Base-by-base conservation (phyloP, 2,797 vertebrate genomes). In the Pyrocephalus nanus region DNA sequence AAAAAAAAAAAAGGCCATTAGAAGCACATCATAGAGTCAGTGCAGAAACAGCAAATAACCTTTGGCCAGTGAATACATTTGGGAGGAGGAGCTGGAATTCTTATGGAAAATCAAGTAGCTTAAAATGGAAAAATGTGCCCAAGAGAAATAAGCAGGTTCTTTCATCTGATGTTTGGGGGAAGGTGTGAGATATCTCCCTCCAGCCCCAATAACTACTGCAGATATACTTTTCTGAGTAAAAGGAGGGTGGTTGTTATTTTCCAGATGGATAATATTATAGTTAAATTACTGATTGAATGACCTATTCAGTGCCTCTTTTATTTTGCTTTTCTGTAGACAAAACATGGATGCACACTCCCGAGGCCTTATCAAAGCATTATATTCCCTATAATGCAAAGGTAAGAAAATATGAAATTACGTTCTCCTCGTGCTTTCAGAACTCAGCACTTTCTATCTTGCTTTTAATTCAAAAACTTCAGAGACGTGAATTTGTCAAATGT, bases 331-430 rank as follows among this genome's bases (percentile, higher is more conserved):
- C 98, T 98, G 71, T 98, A 99, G 99, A 99, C 97, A 99, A 99
- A 98, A 99, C 99, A 86, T 99, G 99, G 99, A 99, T 99, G 99
- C 99, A 99, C 95, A 99, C 99, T 23, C 99, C 99, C 34, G 99
- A 99, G 88, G 99, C 99, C 57, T 98, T 99, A 98, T 99, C 99
- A 97, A 99, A 99, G 97, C 99, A 99, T 97, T 99, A 99, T 97
- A 99, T 99, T 93, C 97, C 99, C 74, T 99, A 99, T 98, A 99
- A 99, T 97, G 99, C 97, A 94, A 99, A 99, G 99, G 99, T 99
- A 99, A 87, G 98, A 97, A 93, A 78, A 70, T 25, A 64, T 0
- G 1, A 92, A 76, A 9, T 86, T 89, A 29, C 79, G 76, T 91
- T 96, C 32, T 94, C 43, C 51, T 88, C 36, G 19, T 88, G 30